Base-by-base conservation (phyloP, 2,113 vertebrate species). In the Podarcis cretensis region DNA sequence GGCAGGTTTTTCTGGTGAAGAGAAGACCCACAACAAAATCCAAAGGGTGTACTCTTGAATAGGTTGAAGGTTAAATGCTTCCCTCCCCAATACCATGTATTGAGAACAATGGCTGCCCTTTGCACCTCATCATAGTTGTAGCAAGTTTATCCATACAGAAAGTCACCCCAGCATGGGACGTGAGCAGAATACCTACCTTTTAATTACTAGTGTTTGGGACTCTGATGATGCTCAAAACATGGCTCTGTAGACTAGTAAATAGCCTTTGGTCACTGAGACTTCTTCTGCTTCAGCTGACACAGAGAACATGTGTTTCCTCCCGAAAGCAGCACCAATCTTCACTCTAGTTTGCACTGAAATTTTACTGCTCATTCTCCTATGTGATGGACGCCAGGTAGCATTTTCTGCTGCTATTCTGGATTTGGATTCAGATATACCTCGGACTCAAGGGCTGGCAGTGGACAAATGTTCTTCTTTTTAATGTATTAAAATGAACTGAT, bases 291-390 rank as follows among this genome's bases (percentile, higher is more conserved):
- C 81, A 68, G 63, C 12, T 27, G 63, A 18, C 63, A 14, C 23
- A 35, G 80, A 35, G 2, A 12, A 23, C 32, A 14, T 27, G 25
- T 2, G 20, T 66, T 32, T 75, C 35, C 37, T 18, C 73, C 92
- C 74, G 37, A 79, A 89, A 93, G 65, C 10, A 89, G 6, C 74
- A 89, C 86, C 59, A 16, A 37, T 90, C 83, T 84, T 66, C 37
- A 89, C 92, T 88, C 10, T 12, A 37, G 69, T n/a, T 87, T 27
- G 13, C 87, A 89, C 81, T 83, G 63, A 92, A 59, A 75, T 84
- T 10, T 37, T 40, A 7, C 37, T 88, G 83, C 2, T 69, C 91
- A 88, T 86, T 69, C 89, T 87, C 81, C 25, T 23, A n/a, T 59
- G 14, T 59, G 81, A 32, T 78, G 27, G 84, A 12, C 59, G 90